Evolutionary conservation across 1,140 invertebrate species (phyloP).

Genomic region (Halotydeus destructor): DNA sequence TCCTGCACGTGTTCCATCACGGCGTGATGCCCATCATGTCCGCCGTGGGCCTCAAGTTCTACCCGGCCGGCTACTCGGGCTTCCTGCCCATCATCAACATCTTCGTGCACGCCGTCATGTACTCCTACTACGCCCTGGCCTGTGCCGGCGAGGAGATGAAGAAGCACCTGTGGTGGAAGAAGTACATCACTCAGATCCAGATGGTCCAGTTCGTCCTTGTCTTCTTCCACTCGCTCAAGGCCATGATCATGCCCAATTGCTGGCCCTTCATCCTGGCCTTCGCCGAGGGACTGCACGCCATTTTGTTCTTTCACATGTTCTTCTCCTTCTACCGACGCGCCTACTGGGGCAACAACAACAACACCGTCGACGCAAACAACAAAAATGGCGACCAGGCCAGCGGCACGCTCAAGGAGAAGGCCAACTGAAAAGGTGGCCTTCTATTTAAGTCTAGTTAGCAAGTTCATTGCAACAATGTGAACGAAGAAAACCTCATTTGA

Average conservation of each 20-base stretch:
- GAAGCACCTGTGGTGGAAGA: constrained; percentile 36
- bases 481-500: no score
- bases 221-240: constrained; percentile 1
- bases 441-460: no score
- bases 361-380: no score
- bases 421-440: no score
- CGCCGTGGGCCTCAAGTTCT: background rate
- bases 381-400: no score
- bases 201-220: constrained; percentile 22
- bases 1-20: constrained; percentile 45
- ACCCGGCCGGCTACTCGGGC: background rate
- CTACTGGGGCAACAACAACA: no score
- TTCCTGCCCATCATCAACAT: constrained; percentile 27
- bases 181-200: constrained; percentile 33
- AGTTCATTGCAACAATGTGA: no score
- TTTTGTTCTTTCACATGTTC: constrained; percentile 11
- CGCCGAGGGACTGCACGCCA: background rate
- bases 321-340: constrained; percentile 20
- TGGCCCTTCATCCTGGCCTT: constrained; percentile 7
- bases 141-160: constrained; percentile 30
- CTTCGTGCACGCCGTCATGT: constrained; percentile 28
- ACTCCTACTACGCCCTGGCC: constrained; percentile 30
- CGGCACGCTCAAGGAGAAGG: no score
- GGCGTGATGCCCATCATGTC: constrained; percentile 25
- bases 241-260: constrained; percentile 4